Conservation (phyloP, 2,888 invertebrate species). For the Sphecodes monilicornis region DNA sequence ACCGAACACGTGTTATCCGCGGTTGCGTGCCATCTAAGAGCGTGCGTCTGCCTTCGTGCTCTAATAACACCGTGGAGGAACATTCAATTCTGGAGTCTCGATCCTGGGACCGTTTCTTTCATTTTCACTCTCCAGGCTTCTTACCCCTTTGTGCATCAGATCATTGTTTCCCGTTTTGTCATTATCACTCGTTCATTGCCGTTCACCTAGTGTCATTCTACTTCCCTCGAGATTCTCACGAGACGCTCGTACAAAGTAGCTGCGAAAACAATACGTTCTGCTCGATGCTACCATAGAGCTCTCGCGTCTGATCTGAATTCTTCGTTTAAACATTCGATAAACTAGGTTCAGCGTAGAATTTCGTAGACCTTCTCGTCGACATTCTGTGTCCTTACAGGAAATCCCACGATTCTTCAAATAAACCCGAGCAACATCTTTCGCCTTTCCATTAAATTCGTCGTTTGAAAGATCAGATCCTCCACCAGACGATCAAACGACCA, state of each 20-base stretch:
- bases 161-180: neutral
- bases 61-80: constrained; percentile 26
- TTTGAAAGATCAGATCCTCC: too few species aligned
- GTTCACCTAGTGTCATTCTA: neutral
- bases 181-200: neutral
- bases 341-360: too few species aligned
- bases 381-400: neutral
- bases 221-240: neutral
- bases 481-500: too few species aligned
- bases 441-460: too few species aligned
- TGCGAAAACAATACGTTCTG: neutral
- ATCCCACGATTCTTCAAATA: too few species aligned
- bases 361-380: too few species aligned
- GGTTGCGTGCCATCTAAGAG: constrained; percentile 34
- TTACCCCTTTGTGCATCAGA: neutral
- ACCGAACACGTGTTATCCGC: constrained; percentile 13
- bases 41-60: constrained; percentile 43
- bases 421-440: too few species aligned
- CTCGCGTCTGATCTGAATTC: neutral
- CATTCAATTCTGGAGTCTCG: constrained; percentile 27
- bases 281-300: neutral
- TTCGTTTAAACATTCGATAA: too few species aligned
- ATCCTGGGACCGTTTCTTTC: neutral
- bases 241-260: neutral
- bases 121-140: neutral